phyloP scores from a whole-genome alignment of 2,888 invertebrate species.

The Dynastes maya region DNA sequence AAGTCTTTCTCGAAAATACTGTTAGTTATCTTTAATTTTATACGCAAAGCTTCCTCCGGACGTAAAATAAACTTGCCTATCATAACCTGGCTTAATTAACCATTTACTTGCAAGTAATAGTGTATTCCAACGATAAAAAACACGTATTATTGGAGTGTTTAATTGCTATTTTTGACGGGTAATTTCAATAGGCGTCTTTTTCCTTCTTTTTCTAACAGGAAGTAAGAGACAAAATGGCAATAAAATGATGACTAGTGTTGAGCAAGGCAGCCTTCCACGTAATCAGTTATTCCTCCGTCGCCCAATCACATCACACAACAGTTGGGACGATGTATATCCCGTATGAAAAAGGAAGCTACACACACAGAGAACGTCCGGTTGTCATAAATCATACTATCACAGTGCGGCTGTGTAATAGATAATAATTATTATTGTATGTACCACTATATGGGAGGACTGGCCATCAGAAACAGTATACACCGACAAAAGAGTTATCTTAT shows the following conservation, averaged over 20 bases:
- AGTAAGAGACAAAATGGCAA: constrained; percentile 4
- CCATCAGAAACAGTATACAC: background rate
- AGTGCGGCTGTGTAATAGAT: constrained; percentile 30
- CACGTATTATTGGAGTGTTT: too few relatives aligned
- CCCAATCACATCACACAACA: constrained; percentile 16
- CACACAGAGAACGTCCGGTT: constrained; percentile 40
- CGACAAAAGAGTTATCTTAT: constrained; percentile 20
- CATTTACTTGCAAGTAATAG: too few relatives aligned
- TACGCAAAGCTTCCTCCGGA: too few relatives aligned
- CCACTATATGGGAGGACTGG: background rate
- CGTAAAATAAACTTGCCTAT: too few relatives aligned
- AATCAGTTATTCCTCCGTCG: constrained; percentile 36
- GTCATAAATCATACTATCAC: constrained; percentile 45
- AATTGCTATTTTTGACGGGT: too few relatives aligned
- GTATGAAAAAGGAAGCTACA: constrained; percentile 29
- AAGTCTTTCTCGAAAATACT: too few relatives aligned
- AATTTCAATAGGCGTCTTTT: too few relatives aligned
- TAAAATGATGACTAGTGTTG: constrained; percentile 2
- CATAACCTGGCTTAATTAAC: too few relatives aligned
- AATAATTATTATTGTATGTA: constrained; percentile 35
- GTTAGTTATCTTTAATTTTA: too few relatives aligned
- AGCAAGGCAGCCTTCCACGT: background rate
- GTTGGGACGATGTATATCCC: constrained; percentile 22
- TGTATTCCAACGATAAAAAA: too few relatives aligned
- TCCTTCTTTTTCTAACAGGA: constrained; percentile 10